Conservation (phyloP, 2,113 vertebrate species). For the Callospermophilus lateralis region DNA sequence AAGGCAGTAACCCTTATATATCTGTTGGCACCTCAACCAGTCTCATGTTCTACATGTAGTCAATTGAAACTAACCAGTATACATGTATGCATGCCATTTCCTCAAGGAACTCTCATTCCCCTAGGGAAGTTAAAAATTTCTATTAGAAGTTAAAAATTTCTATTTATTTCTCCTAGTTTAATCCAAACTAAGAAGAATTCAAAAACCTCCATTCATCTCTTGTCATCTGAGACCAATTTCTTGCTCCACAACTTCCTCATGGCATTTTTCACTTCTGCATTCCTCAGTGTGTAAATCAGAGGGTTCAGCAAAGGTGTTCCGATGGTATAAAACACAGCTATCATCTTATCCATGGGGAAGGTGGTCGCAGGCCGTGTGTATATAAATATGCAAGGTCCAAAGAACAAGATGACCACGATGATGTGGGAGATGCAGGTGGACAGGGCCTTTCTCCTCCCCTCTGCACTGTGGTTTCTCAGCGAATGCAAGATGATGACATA, state of each 20-base stretch:
- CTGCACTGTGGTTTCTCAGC: constrained; percentile 28
- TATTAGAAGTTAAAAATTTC: too few species aligned
- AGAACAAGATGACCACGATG: background rate
- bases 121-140: too few species aligned
- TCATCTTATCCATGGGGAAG: background rate
- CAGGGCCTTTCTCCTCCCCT: constrained; percentile 49
- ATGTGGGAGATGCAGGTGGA: constrained; percentile 27
- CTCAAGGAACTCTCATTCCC: background rate
- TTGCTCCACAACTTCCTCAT: background rate
- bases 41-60: background rate
- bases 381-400: background rate
- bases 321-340: constrained; percentile 27
- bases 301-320: background rate
- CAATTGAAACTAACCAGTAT: background rate
- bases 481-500: background rate
- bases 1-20: background rate
- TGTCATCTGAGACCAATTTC: background rate
- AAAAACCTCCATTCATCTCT: background rate
- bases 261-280: background rate
- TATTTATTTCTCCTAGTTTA: background rate
- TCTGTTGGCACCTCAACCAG: background rate
- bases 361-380: background rate
- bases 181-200: background rate
- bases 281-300: background rate
- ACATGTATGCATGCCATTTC: background rate